A percentile compares a stretch with the other conserved stretches of the same genome.
Evolutionary conservation across 2,888 invertebrate species (phyloP).

Genomic region (Tubulanus polymorphus): DNA sequence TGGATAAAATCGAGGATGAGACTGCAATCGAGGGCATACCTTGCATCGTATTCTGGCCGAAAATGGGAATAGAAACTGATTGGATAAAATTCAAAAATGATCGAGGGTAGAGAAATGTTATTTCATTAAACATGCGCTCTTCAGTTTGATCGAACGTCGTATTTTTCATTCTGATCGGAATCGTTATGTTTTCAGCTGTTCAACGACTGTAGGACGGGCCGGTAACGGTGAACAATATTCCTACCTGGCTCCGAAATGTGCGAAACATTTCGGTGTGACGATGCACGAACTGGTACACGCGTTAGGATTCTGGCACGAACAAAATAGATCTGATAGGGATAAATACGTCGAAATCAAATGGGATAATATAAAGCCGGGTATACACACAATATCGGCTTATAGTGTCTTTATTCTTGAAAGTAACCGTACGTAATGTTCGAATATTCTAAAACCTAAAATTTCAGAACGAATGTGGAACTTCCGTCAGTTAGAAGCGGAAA

Average conservation of each 20-base stretch:
- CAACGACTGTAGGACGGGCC: constrained; percentile 71
- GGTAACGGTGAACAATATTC: constrained; percentile 71
- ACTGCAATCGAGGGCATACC: constrained; percentile 56
- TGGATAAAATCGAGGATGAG: constrained; percentile 30
- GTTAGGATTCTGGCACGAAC: constrained; percentile 77
- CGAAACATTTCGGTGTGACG: constrained; percentile 60
- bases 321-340: constrained; percentile 73
- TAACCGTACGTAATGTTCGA: too few relatives aligned
- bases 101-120: too few relatives aligned
- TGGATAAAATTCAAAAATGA: too few relatives aligned
- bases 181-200: constrained; percentile 61
- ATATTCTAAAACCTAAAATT: too few relatives aligned
- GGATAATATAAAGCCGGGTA: constrained; percentile 67
- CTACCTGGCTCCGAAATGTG: constrained; percentile 60
- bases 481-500: too few relatives aligned
- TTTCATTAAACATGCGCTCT: too few relatives aligned
- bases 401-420: too few relatives aligned
- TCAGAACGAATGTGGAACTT: too few relatives aligned
- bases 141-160: too few relatives aligned
- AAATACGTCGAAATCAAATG: constrained; percentile 69
- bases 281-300: constrained; percentile 75
- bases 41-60: constrained; percentile 64
- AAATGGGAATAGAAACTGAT: too few relatives aligned
- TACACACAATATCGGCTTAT: too few relatives aligned
- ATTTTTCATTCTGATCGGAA: too few relatives aligned